Evolutionary conservation across 2,888 invertebrate genomes (phyloP).

Genomic region (Agrotis ipsilon): DNA sequence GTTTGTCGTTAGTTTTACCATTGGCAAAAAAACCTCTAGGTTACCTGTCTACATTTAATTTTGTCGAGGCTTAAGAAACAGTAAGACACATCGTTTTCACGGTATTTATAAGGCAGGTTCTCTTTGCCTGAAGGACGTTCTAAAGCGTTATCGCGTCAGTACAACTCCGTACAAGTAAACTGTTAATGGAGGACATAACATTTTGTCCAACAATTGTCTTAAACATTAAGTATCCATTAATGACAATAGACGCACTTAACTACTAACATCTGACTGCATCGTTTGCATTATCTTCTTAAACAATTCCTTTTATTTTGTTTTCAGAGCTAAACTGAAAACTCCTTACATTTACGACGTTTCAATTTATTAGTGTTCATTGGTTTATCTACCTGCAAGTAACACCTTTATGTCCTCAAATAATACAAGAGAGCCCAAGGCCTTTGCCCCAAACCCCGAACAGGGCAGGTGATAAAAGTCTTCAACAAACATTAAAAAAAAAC

Average conservation of each 20-base stretch:
- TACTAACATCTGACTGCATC: conserved; percentile 5
- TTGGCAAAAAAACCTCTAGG: too few relatives aligned
- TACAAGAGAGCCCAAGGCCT: not conserved
- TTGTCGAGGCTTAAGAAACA: not conserved
- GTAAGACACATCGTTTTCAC: not conserved
- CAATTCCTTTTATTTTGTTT: not conserved
- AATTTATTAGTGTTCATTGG: not conserved
- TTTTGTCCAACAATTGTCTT: conserved; percentile 8
- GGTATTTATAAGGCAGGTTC: too few relatives aligned
- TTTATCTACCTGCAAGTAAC: not conserved
- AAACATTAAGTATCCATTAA: conserved; percentile 1
- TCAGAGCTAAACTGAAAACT: not conserved
- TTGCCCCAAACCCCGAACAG: not conserved
- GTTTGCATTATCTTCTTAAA: not conserved
- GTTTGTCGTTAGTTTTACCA: not conserved
- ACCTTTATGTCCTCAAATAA: not conserved
- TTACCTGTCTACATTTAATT: not conserved
- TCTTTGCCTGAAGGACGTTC: conserved; percentile 7
- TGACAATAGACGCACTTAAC: conserved; percentile 8
- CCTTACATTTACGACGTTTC: not conserved
- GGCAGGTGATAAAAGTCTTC: conserved; percentile 5
- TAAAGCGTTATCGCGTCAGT: conserved; percentile 11
- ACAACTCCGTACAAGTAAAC: not conserved
- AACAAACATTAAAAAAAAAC: not conserved
- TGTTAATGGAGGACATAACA: not conserved